These are phyloP conservation scores for Sycophila texana DNA, from an alignment of 2,888 invertebrate species.

Conservation along the genomic window DNA sequence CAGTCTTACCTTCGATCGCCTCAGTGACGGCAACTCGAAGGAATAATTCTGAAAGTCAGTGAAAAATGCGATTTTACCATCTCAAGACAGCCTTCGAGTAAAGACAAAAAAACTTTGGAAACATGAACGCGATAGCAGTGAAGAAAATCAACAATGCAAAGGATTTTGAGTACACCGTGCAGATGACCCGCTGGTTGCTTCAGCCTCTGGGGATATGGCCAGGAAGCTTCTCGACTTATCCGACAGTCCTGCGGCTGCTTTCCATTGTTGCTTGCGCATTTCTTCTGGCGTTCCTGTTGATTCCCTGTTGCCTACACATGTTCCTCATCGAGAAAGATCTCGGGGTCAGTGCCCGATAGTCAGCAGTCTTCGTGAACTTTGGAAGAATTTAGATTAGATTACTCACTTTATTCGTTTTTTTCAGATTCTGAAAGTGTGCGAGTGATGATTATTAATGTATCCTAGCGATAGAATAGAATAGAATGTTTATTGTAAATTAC, in stretches of 20 bases:
- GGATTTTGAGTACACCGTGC: slow-evolving; percentile 31
- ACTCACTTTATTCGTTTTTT: no score
- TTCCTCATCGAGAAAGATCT: slow-evolving; percentile 59
- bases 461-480: no score
- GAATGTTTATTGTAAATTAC: no score
- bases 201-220: slow-evolving; percentile 53
- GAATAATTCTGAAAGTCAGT: no score
- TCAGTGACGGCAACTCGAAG: no score
- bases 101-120: neutral
- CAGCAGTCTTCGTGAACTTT: neutral
- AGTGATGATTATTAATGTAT: no score
- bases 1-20: no score
- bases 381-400: no score
- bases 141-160: slow-evolving; percentile 16
- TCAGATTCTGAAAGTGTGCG: no score
- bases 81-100: no score
- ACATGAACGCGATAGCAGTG: neutral
- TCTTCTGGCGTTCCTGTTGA: slow-evolving; percentile 62
- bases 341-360: slow-evolving; percentile 28
- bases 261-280: slow-evolving; percentile 54
- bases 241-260: neutral
- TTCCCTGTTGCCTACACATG: slow-evolving; percentile 63
- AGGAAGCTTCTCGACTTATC: neutral
- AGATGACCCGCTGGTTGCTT: slow-evolving; percentile 42
- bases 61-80: no score